Conservation (phyloP, 2,113 vertebrate genomes). For the Brevimyrus niger region DNA sequence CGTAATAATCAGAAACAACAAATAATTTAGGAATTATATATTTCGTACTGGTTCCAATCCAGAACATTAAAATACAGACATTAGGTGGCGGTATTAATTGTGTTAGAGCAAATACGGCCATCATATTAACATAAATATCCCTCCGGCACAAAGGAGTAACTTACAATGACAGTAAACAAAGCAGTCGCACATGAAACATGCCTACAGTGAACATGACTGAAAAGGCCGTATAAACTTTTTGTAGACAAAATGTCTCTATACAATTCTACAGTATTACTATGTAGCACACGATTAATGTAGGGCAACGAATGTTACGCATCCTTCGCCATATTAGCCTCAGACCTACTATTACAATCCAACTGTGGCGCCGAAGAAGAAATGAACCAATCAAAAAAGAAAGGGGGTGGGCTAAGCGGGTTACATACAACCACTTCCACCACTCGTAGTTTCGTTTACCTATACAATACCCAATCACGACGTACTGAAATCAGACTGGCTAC, state of each 20-base stretch:
- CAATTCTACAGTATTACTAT: neutral
- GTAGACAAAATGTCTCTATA: neutral
- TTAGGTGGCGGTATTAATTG: neutral
- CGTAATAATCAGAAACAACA: neutral
- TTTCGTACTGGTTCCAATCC: neutral
- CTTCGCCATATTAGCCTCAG: neutral
- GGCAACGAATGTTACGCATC: neutral
- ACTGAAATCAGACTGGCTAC: neutral
- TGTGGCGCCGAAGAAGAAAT: neutral
- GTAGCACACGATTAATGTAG: neutral
- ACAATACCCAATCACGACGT: conserved; percentile 7
- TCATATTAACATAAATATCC: neutral
- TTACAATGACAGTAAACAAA: neutral
- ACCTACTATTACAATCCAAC: neutral
- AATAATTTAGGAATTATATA: neutral
- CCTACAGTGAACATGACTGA: neutral
- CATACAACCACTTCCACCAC: neutral
- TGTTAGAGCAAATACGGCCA: neutral
- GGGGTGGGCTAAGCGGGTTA: neutral
- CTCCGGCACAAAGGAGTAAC: neutral
- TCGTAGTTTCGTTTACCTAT: neutral
- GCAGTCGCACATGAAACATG: neutral
- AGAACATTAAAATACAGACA: neutral
- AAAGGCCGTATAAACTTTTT: neutral
- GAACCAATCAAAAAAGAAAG: conserved; percentile 9